phyloP scores from a whole-genome alignment of 2,113 vertebrate species.

The Elephas maximus region DNA sequence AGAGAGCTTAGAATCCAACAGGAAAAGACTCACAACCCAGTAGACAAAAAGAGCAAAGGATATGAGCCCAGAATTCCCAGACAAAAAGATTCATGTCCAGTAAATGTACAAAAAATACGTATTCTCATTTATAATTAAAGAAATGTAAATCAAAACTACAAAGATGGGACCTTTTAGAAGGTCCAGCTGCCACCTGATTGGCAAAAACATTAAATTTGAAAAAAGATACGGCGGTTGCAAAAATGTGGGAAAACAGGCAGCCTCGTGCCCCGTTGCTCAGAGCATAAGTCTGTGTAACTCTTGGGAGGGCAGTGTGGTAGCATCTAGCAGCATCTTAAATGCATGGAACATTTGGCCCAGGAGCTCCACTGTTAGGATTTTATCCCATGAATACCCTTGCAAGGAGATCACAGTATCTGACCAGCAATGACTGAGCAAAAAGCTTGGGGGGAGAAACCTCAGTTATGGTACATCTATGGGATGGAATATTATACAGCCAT shows the following conservation, averaged over 20 bases:
- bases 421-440: not conserved
- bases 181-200: not conserved
- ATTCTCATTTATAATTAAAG: not conserved
- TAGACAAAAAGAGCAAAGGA: not conserved
- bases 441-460: not conserved
- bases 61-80: not conserved
- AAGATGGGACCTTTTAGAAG: not conserved
- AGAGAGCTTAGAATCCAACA: not conserved
- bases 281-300: not conserved
- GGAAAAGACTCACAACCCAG: not conserved
- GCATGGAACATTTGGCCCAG: not conserved
- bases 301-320: not conserved
- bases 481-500: not conserved
- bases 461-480: not conserved
- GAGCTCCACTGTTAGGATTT: not conserved
- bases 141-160: not conserved
- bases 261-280: rapidly evolving
- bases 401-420: not conserved
- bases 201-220: not conserved
- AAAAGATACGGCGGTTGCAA: not conserved
- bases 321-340: not conserved
- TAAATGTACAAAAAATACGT: not conserved
- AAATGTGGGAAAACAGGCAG: not conserved
- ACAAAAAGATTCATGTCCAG: not conserved
- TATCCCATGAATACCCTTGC: not conserved